Evolutionary conservation across 2,797 vertebrate genomes (phyloP).

Genomic region (Danio tinwini): DNA sequence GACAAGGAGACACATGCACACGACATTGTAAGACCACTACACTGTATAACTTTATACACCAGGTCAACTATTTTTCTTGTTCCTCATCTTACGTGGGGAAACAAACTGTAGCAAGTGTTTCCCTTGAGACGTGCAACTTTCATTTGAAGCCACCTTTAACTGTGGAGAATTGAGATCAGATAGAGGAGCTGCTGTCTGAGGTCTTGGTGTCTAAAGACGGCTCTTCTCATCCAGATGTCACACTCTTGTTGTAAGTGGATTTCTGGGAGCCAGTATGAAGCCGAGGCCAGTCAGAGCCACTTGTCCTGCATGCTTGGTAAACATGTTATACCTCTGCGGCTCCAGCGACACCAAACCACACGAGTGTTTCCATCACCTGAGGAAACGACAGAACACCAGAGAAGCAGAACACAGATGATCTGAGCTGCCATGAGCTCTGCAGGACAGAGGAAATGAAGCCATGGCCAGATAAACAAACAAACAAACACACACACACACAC

Average conservation of each 20-base stretch:
- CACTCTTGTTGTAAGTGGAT: slow-evolving; percentile 32
- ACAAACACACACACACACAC: background rate
- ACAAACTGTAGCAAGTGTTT: too few relatives aligned
- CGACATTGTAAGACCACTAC: too few relatives aligned
- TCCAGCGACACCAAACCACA: slow-evolving; percentile 7
- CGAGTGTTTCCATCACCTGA: slow-evolving; percentile 30
- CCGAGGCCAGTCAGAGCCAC: background rate
- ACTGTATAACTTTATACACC: too few relatives aligned
- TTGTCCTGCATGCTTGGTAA: slow-evolving; percentile 43
- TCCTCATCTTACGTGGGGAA: too few relatives aligned
- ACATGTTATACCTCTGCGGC: slow-evolving; percentile 17
- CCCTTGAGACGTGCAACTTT: too few relatives aligned
- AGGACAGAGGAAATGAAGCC: slow-evolving; percentile 44
- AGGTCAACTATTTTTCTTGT: too few relatives aligned
- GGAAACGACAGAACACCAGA: slow-evolving; percentile 21
- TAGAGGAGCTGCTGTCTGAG: too few relatives aligned
- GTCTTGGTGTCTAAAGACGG: too few relatives aligned
- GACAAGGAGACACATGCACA: too few relatives aligned
- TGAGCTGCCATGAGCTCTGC: slow-evolving; percentile 31
- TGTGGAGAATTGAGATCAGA: too few relatives aligned
- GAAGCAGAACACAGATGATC: slow-evolving; percentile 4
- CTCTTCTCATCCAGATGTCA: background rate
- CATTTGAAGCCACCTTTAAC: too few relatives aligned
- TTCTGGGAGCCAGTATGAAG: slow-evolving; percentile 20
- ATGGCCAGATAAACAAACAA: slow-evolving; percentile 35